Percentiles rank a stretch among this genome's conserved stretches.
These are phyloP conservation scores for Tragelaphus buxtoni DNA, from an alignment of 2,113 vertebrate genomes.

Conservation along the genomic window DNA sequence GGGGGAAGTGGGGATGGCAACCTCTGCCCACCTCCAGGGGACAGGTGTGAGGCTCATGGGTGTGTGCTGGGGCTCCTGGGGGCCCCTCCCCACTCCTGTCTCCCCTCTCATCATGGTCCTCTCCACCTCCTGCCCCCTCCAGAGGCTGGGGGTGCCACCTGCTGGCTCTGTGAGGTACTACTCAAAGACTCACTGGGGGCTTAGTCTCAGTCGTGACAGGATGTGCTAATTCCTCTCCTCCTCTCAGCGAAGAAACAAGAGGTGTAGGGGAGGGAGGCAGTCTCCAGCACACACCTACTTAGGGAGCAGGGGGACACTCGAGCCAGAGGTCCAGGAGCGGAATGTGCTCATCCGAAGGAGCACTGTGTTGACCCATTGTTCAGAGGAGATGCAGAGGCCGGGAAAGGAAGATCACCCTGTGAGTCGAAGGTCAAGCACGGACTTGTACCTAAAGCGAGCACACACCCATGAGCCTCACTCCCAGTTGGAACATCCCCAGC, in stretches of 20 bases:
- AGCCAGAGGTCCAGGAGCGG: neutral
- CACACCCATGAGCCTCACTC: neutral
- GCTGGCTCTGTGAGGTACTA: neutral
- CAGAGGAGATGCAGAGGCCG: neutral
- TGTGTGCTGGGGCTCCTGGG: neutral
- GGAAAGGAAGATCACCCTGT: neutral
- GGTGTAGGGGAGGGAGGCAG: neutral
- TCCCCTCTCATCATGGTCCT: neutral
- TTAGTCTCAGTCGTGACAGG: neutral
- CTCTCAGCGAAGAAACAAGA: neutral
- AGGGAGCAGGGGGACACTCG: neutral
- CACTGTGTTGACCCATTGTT: neutral
- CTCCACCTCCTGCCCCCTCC: neutral
- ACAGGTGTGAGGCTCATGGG: neutral
- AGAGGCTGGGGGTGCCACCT: slow-evolving; percentile 17
- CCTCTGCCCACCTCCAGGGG: neutral
- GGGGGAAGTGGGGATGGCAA: neutral
- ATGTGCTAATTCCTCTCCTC: neutral
- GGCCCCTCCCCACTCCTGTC: too few species aligned
- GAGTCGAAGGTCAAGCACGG: neutral
- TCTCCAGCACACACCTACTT: too few species aligned
- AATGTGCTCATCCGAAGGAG: neutral
- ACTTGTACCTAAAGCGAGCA: too few species aligned
- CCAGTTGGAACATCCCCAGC: neutral
- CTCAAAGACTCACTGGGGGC: neutral